phyloP scores from a whole-genome alignment of 1,140 invertebrate genomes.

The Habropoda laboriosa region DNA sequence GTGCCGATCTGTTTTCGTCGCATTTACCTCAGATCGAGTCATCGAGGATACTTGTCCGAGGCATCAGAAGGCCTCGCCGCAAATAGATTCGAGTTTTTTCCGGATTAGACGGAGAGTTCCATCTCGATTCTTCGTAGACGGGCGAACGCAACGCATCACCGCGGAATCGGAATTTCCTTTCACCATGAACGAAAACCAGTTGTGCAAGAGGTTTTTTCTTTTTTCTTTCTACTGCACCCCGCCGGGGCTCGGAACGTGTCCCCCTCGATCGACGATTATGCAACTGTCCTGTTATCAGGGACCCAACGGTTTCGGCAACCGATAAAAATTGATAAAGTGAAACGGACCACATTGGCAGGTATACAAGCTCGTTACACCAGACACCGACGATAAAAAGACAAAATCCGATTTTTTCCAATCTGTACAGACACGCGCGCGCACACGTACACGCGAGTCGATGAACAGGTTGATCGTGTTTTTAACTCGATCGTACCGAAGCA shows the following conservation, averaged over 20 bases:
- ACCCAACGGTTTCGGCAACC: conserved; percentile 42
- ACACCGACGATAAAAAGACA: neutral
- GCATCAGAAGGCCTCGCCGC: conserved; percentile 41
- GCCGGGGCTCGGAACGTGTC: neutral
- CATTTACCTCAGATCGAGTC: conserved; percentile 38
- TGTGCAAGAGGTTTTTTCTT: conserved; percentile 48
- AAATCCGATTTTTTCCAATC: conserved; percentile 3
- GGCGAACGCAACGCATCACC: conserved; percentile 52
- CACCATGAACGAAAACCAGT: conserved; percentile 62
- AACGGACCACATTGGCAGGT: neutral
- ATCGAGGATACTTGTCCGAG: conserved; percentile 19
- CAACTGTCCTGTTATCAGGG: conserved; percentile 26
- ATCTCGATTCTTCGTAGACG: conserved; percentile 50
- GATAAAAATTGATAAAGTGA: conserved; percentile 34
- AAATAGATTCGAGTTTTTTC: conserved; percentile 53
- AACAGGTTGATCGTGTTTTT: conserved; percentile 19
- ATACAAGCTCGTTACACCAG: neutral
- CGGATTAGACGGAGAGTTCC: conserved; percentile 30
- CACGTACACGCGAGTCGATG: neutral
- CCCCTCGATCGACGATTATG: conserved; percentile 16
- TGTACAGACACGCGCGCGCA: too few species aligned
- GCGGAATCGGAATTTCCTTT: conserved; percentile 67
- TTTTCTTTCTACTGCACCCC: neutral
- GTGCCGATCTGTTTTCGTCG: neutral
- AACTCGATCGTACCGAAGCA: too few species aligned